Evolutionary conservation across 2,113 vertebrate species (phyloP), one percentile per base, ranked within the genome.

Genomic region (Pseudorectes ferrugineus): DNA sequence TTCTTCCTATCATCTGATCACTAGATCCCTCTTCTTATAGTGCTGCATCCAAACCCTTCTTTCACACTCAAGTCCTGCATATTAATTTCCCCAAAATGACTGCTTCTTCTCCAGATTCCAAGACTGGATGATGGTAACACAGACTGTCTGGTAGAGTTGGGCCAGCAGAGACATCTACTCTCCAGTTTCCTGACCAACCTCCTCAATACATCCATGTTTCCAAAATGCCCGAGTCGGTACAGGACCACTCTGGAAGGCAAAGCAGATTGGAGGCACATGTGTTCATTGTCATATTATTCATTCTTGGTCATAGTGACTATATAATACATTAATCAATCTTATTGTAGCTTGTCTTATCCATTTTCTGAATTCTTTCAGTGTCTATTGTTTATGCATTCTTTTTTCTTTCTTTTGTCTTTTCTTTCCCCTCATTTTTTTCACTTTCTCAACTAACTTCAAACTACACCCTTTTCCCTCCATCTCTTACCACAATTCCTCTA

Each of bases 191-290:
- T 23, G 3, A n/a, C 31, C 40, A 85, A 19, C 11, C 6, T 87
- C 57, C 36, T 72, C n/a, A 55, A 18, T 12, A 35, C 9, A 31
- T 48, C n/a, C 54, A 35, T 25, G 23, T 48, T 89, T 82, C 58
- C 4, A 2, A 82, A 78, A 75, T 36, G n/a, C 26, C 42, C 4
- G 0, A 14, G 10, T 81, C 28, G 0, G 0, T 71, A 82, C 91
- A 54, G 28, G 22, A 84, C 12, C 21, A 7, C 28, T 86, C 31
- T 58, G 49, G 28, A 88, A 92, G 49, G 42, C 28, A 66, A 28
- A 45, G 14, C 5, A 31, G 38, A 63, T 12, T 48, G 25, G n/a
- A 88, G n/a, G 12, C 49, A 65, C 8, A 2, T 52, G 22, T 76
- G 26, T 8, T 82, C 2, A 1, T 40, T 71, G 38, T 61, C n/a